Evolutionary conservation across 2,888 invertebrate genomes (phyloP).

Genomic region (Patella ulyssiponensis): DNA sequence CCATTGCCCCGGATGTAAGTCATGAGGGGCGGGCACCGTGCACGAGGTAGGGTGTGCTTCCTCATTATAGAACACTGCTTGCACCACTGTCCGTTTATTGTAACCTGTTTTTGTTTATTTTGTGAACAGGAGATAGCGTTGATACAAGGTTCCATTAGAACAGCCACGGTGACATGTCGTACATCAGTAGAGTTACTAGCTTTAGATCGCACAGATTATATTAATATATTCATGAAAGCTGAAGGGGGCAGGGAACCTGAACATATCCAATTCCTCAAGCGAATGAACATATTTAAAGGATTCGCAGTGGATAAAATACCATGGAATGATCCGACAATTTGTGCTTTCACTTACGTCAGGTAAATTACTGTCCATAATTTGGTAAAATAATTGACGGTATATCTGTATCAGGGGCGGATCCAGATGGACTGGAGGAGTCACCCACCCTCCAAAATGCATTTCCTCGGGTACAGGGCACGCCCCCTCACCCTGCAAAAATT

Average conservation of each 20-base stretch:
- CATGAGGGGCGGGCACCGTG: too few relatives aligned
- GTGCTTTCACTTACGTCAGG: conserved; percentile 70
- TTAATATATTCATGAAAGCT: conserved; percentile 74
- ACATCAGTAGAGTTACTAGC: conserved; percentile 78
- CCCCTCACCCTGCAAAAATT: neutral
- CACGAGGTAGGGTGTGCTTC: too few relatives aligned
- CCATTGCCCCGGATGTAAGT: too few relatives aligned
- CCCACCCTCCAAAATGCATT: neutral
- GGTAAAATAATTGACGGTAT: neutral
- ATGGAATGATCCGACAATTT: conserved; percentile 65
- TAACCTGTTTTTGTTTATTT: too few relatives aligned
- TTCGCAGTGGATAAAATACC: conserved; percentile 69
- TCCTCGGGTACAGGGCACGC: neutral
- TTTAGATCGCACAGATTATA: conserved; percentile 77
- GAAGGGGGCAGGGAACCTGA: conserved; percentile 67
- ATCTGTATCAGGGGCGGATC: neutral
- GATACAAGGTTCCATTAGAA: conserved; percentile 67
- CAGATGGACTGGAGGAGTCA: neutral
- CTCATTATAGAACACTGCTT: too few relatives aligned
- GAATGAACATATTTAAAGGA: conserved; percentile 55
- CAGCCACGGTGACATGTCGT: conserved; percentile 69
- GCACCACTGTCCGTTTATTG: too few relatives aligned
- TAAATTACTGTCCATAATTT: conserved; percentile 29
- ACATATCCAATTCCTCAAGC: conserved; percentile 66
- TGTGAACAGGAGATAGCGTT: conserved; percentile 66